Percentiles rank a stretch among this genome's conserved stretches.
Conservation (phyloP, 2,888 invertebrate species). For the Cheilosia grossa region DNA sequence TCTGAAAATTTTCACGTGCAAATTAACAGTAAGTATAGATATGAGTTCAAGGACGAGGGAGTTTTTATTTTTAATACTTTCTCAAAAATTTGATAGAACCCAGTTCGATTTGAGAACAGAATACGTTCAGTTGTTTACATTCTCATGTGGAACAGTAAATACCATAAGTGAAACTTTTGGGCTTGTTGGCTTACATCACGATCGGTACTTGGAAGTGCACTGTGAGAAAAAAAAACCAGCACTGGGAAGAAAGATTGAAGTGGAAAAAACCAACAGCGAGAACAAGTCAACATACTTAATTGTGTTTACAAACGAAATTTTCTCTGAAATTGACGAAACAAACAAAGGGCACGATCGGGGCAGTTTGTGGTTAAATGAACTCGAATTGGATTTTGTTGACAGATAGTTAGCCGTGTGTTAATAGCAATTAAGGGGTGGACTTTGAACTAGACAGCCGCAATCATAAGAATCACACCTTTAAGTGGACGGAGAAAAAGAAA, state of each 20-base stretch:
- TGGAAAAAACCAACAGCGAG: neutral
- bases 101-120: no score
- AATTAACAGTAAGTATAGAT: neutral
- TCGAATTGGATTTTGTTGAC: constrained; percentile 10
- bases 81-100: no score
- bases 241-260: neutral
- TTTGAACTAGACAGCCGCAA: neutral
- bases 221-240: neutral
- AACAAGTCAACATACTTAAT: constrained; percentile 40
- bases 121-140: no score
- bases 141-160: no score
- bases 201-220: neutral
- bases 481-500: neutral
- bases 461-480: neutral
- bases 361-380: constrained; percentile 6
- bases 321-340: constrained; percentile 21
- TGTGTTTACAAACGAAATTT: constrained; percentile 43
- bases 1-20: neutral
- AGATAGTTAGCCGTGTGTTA: constrained; percentile 39
- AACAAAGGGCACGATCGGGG: constrained; percentile 32
- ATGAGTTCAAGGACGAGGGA: no score
- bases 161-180: no score
- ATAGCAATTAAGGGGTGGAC: constrained; percentile 29
- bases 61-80: no score
- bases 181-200: no score